Conservation (phyloP, 2,888 invertebrate species). For the Spialia ferax region DNA sequence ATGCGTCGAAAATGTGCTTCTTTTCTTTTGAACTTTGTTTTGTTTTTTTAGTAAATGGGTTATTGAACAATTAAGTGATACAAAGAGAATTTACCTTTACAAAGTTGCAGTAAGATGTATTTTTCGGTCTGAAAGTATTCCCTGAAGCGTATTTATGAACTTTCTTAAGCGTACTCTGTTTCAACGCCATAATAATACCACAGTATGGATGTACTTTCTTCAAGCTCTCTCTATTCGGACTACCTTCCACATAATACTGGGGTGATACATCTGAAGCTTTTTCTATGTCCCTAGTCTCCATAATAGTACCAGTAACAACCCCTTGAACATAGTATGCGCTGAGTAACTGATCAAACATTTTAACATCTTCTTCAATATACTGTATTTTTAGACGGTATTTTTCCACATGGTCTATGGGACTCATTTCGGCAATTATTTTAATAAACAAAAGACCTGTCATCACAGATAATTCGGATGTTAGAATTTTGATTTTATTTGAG, state of each 20-base stretch:
- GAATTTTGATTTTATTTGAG: slow-evolving; percentile 55
- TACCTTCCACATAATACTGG: slow-evolving; percentile 53
- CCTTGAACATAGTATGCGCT: slow-evolving; percentile 86
- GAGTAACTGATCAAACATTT: slow-evolving; percentile 84
- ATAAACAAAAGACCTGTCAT: slow-evolving; percentile 85
- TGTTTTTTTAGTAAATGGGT: not conserved
- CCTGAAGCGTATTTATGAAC: slow-evolving; percentile 80
- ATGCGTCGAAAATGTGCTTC: no score
- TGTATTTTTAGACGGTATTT: slow-evolving; percentile 91
- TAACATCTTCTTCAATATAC: slow-evolving; percentile 90
- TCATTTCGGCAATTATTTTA: slow-evolving; percentile 87
- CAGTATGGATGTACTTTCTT: slow-evolving; percentile 81
- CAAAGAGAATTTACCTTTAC: slow-evolving; percentile 70
- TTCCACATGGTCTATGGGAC: slow-evolving; percentile 93
- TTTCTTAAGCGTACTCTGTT: slow-evolving; percentile 64
- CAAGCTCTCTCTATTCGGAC: slow-evolving; percentile 54
- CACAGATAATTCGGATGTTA: slow-evolving; percentile 65
- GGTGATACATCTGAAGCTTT: slow-evolving; percentile 58
- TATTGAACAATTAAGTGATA: not conserved
- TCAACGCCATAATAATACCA: slow-evolving; percentile 67
- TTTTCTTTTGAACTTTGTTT: no score
- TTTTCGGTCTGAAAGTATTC: slow-evolving; percentile 84
- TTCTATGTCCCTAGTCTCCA: slow-evolving; percentile 62
- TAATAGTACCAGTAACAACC: slow-evolving; percentile 65
- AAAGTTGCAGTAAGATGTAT: slow-evolving; percentile 80